These are phyloP conservation scores for Anarhynchus alexandrinus DNA, from an alignment of 2,113 vertebrate species.

Conservation along the genomic window DNA sequence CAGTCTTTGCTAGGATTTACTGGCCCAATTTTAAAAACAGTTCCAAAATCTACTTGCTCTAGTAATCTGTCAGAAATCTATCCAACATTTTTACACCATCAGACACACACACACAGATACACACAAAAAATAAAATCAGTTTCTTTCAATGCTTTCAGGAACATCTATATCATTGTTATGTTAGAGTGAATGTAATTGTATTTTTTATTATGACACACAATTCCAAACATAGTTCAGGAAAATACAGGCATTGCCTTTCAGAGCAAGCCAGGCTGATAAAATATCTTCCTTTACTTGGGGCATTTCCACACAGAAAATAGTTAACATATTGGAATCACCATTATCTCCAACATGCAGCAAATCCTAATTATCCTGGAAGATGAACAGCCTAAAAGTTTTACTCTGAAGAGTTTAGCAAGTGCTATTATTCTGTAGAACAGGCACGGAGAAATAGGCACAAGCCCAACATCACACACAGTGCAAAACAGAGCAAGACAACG, in stretches of 20 bases:
- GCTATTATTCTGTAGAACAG: neutral
- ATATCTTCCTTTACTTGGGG: neutral
- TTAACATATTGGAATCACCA: neutral
- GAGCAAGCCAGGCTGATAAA: neutral
- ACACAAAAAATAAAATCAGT: neutral
- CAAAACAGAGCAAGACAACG: neutral
- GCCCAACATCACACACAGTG: neutral
- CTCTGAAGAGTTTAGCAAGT: neutral
- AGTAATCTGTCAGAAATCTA: neutral
- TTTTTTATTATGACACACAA: neutral
- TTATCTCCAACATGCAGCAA: neutral
- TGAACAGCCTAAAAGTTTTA: neutral
- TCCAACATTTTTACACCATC: neutral
- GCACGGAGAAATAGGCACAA: neutral
- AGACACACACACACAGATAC: neutral
- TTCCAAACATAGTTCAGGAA: neutral
- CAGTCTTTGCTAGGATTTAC: neutral
- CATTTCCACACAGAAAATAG: neutral
- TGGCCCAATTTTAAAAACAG: neutral
- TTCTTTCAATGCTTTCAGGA: neutral
- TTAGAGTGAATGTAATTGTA: neutral
- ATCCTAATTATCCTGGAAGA: neutral
- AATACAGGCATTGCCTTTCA: neutral
- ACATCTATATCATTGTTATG: neutral
- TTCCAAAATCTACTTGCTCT: neutral